Conservation (phyloP, 2,113 vertebrate species). For the Protomyctophum bolini region DNA sequence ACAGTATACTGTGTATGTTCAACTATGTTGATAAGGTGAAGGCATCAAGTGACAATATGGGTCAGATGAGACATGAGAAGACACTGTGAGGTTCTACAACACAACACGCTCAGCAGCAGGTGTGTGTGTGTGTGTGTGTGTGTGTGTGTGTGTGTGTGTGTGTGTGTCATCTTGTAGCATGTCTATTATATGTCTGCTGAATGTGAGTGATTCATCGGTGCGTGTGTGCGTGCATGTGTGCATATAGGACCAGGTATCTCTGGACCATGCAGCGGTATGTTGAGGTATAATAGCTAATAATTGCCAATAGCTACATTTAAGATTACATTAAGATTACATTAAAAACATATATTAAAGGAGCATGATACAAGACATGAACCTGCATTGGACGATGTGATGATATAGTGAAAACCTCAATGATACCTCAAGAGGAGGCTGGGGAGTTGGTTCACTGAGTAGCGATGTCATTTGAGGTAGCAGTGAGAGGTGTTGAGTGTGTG, state of each 20-base stretch:
- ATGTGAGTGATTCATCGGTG: slow-evolving; percentile 4
- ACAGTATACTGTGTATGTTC: too few species aligned
- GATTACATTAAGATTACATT: too few species aligned
- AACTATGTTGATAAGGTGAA: slow-evolving; percentile 1
- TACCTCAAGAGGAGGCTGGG: too few species aligned
- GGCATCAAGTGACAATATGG: slow-evolving; percentile 41
- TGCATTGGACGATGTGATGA: too few species aligned
- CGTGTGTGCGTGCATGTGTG: slow-evolving; percentile 11
- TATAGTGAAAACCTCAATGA: too few species aligned
- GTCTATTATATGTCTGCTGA: too few species aligned
- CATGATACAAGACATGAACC: too few species aligned
- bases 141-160: neutral
- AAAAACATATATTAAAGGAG: too few species aligned
- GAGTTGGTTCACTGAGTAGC: too few species aligned
- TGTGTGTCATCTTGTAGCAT: neutral
- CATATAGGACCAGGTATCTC: slow-evolving; percentile 6
- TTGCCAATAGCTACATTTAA: too few species aligned
- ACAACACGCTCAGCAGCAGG: slow-evolving; percentile 52
- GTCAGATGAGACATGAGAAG: slow-evolving; percentile 33
- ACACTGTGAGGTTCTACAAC: slow-evolving; percentile 42
- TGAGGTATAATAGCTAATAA: slow-evolving; percentile 23
- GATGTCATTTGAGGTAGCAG: too few species aligned
- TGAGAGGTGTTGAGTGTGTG: too few species aligned
- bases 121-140: slow-evolving; percentile 5
- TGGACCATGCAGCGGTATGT: slow-evolving; percentile 49